Conservation (phyloP, 2,888 invertebrate genomes). For the Ophion ventricosus region DNA sequence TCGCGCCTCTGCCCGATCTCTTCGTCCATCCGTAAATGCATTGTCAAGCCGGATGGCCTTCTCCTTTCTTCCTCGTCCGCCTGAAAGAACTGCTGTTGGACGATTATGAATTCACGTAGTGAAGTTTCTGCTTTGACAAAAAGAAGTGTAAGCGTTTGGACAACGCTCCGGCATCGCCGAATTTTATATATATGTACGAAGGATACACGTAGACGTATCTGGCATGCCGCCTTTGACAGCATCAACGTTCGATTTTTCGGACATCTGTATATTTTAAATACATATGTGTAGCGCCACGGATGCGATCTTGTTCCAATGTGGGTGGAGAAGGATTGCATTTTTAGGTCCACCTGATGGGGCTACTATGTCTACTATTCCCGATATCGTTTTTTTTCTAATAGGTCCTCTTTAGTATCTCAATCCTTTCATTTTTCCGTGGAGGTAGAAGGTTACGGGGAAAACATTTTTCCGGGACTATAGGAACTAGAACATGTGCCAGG, state of each 20-base stretch:
- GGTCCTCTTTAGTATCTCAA: conserved; percentile 26
- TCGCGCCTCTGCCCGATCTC: conserved; percentile 40
- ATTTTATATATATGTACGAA: too few relatives aligned
- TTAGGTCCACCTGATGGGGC: conserved; percentile 47
- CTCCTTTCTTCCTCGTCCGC: conserved; percentile 28
- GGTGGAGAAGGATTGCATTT: conserved; percentile 58
- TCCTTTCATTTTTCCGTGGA: conserved; percentile 41
- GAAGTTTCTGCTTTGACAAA: conserved; percentile 7
- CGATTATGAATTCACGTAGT: conserved; percentile 53
- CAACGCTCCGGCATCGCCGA: too few relatives aligned
- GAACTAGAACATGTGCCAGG: conserved; percentile 55
- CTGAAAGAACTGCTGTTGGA: conserved; percentile 24
- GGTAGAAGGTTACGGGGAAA: conserved; percentile 48
- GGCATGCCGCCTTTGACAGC: background rate
- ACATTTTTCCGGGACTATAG: conserved; percentile 49
- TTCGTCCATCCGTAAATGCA: background rate
- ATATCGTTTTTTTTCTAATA: conserved; percentile 8
- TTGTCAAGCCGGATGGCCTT: conserved; percentile 12
- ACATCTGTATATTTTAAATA: conserved; percentile 67
- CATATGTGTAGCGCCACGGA: background rate
- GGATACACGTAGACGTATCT: background rate
- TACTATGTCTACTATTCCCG: conserved; percentile 49
- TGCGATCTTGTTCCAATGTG: conserved; percentile 3
- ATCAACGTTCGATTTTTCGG: conserved; percentile 52
- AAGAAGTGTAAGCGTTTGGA: background rate